Conservation (phyloP, 2,113 vertebrate species). For the Collichthys lucidus region DNA sequence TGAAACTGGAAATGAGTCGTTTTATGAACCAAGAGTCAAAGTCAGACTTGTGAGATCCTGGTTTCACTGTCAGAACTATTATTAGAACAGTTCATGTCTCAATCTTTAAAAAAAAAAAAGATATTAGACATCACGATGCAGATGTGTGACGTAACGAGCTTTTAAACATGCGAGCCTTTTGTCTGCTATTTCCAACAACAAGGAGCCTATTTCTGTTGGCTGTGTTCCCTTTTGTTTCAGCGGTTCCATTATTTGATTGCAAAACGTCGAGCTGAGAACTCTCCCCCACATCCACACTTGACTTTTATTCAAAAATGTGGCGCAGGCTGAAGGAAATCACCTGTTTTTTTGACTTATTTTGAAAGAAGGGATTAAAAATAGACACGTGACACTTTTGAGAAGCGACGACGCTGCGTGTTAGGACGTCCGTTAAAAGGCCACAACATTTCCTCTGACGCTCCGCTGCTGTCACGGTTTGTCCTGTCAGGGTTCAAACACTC, state of each 20-base stretch:
- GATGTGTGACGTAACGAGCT: no score
- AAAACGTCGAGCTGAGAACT: not conserved
- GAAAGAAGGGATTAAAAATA: not conserved
- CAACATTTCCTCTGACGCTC: slow-evolving; percentile 46
- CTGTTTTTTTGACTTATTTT: not conserved
- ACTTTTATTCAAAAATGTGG: not conserved
- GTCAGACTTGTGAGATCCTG: no score
- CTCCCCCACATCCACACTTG: not conserved
- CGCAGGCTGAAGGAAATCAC: not conserved
- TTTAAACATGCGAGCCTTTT: not conserved
- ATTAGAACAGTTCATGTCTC: no score
- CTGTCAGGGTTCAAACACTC: not conserved
- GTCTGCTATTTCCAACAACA: not conserved
- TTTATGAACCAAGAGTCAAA: no score
- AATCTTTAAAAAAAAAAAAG: no score
- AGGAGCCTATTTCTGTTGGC: not conserved
- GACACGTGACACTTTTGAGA: no score
- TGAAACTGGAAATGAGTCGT: no score
- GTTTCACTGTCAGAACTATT: no score
- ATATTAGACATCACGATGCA: no score
- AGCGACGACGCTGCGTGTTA: not conserved
- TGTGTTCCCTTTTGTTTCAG: not conserved
- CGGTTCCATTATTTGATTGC: not conserved
- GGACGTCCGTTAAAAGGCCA: slow-evolving; percentile 22
- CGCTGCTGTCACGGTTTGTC: slow-evolving; percentile 14